Evolutionary conservation across 2,888 invertebrate species (phyloP), one percentile per base, ranked within the genome.

Genomic region (Apoderus coryli): DNA sequence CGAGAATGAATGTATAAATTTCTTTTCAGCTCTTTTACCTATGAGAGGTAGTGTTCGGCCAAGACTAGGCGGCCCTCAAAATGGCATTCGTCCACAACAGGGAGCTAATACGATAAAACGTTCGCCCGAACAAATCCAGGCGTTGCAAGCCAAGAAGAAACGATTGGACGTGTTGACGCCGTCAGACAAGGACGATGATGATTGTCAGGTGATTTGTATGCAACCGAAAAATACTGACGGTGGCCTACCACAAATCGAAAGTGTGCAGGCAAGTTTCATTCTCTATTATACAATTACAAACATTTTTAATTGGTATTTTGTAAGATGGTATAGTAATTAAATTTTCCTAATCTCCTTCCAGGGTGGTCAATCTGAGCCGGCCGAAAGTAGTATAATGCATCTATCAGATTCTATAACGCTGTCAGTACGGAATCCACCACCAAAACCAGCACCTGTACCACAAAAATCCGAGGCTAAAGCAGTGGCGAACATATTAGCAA

Each of bases 401-500:
- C 57, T 78, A 24, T 74, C 74, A n/a, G 76, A 76, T 46, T 75
- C 76, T 34, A 74, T 77, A 36, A 78, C 77, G 2, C 60, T 79
- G 40, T 76, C 76, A 16, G 61, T 65, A 9, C 57, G 67, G 24
- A 69, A 69, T 42, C 56, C 56, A n/a, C 50, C 49, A 10, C 52
- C 50, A 3, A 39, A 44, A 32, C 47, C 49, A 2, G 44, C 46
- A 7, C 63, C 64, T 42, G 47, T 43, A 10, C 49, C 59, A 2
- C 71, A 72, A 27, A 72, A 72, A 45, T 70, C 71, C 22, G 76
- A 79, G 50, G 76, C 78, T 1, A 76, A 71, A 46, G 75, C 76
- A 1, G 79, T 82, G 46, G 80, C 81, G 1, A 76, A 74, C 49
- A 75, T 81, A 34, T 54, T 82, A 34, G 80, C 79, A 3, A 75